Percentiles rank a stretch among this genome's conserved stretches.
Evolutionary conservation across 1,140 invertebrate species (phyloP).

Genomic region (Maniola jurtina): DNA sequence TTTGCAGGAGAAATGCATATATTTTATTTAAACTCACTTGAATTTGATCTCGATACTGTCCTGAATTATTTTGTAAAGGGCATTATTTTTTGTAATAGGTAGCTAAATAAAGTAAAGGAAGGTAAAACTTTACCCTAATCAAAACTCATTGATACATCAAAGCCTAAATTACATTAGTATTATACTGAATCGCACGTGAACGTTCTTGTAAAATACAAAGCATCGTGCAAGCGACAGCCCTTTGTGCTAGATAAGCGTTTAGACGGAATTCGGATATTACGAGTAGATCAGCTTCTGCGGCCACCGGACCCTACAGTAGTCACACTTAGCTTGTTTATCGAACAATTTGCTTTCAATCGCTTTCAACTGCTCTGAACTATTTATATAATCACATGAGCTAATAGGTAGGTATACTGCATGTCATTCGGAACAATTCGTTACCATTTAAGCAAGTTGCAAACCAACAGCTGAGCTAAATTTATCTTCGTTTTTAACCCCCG

Average conservation of each 20-base stretch:
- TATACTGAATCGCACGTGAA: not conserved
- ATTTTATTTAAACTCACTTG: too few relatives aligned
- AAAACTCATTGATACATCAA: not conserved
- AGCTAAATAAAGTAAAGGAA: too few relatives aligned
- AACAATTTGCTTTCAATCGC: slow-evolving; percentile 71
- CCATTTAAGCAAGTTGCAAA: too few relatives aligned
- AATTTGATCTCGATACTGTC: too few relatives aligned
- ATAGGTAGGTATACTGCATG: not conserved
- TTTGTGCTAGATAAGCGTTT: slow-evolving; percentile 52
- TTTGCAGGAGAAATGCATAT: too few relatives aligned
- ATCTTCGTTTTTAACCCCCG: too few relatives aligned
- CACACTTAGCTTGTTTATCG: slow-evolving; percentile 47
- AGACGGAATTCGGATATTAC: slow-evolving; percentile 70
- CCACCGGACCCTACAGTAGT: slow-evolving; percentile 7
- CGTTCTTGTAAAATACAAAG: slow-evolving; percentile 16
- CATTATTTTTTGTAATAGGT: too few relatives aligned
- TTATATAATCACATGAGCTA: not conserved
- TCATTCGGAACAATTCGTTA: not conserved
- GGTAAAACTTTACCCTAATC: slow-evolving; percentile 1
- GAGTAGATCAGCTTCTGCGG: slow-evolving; percentile 57
- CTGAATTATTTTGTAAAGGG: too few relatives aligned
- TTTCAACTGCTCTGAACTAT: slow-evolving; percentile 35
- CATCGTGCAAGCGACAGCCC: slow-evolving; percentile 46
- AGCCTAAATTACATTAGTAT: not conserved
- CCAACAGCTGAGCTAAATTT: too few relatives aligned